Conservation (phyloP, 35 echinoderm and acorn worm genomes). For the Strongylocentrotus purpuratus region DNA sequence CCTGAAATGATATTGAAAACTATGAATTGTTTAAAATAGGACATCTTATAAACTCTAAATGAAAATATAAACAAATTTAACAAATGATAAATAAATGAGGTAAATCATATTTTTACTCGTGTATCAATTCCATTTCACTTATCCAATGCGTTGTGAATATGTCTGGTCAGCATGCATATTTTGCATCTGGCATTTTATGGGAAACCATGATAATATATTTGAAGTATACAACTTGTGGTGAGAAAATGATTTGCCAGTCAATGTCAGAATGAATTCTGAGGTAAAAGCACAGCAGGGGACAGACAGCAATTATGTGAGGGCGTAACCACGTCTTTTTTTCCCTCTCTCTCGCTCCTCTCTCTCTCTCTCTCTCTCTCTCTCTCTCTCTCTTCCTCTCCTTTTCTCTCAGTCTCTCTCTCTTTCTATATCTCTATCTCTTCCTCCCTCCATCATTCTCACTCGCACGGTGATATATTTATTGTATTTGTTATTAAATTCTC, state of each 20-base stretch:
- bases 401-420: background rate
- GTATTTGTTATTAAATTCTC: too few relatives aligned
- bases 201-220: background rate
- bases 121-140: too few relatives aligned
- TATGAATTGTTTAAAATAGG: too few relatives aligned
- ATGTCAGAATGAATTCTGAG: background rate
- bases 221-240: background rate
- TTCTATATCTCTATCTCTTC: background rate
- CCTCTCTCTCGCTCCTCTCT: background rate
- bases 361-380: background rate
- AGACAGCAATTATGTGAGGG: background rate
- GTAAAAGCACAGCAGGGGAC: background rate
- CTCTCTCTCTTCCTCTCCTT: background rate
- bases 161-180: too few relatives aligned
- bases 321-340: background rate
- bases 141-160: too few relatives aligned
- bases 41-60: too few relatives aligned
- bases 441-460: background rate
- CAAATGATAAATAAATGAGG: too few relatives aligned
- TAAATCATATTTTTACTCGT: too few relatives aligned
- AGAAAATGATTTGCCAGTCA: constrained; percentile 1
- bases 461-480: too few relatives aligned
- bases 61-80: too few relatives aligned
- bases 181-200: background rate
- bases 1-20: background rate